These are phyloP conservation scores for Auanema sp. DNA, from an alignment of 2,888 invertebrate species.

Conservation along the genomic window DNA sequence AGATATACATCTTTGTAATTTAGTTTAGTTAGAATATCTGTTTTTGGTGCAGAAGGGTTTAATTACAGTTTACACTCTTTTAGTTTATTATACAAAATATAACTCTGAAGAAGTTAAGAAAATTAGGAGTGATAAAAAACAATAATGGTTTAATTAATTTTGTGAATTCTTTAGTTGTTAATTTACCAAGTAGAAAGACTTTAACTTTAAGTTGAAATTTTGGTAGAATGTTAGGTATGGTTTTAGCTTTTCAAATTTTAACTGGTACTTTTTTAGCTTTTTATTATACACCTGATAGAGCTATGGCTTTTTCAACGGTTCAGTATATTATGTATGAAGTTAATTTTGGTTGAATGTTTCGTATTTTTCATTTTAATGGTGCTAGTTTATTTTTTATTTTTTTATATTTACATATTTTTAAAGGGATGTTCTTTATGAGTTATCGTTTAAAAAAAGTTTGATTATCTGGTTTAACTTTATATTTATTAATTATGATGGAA, in stretches of 20 bases:
- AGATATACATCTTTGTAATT: constrained; percentile 41
- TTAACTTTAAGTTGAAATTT: constrained; percentile 62
- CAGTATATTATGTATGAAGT: constrained; percentile 64
- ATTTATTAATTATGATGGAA: constrained; percentile 75
- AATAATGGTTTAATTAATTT: constrained; percentile 43
- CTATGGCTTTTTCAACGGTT: constrained; percentile 63
- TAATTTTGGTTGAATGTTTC: constrained; percentile 58
- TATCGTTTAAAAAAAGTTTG: constrained; percentile 71
- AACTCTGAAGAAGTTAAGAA: constrained; percentile 50
- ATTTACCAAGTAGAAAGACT: constrained; percentile 42
- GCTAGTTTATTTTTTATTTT: constrained; percentile 56
- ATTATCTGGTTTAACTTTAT: constrained; percentile 73
- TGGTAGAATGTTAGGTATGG: constrained; percentile 64
- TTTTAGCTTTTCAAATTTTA: constrained; percentile 62
- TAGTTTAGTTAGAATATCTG: constrained; percentile 47
- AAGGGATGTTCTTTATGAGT: constrained; percentile 66
- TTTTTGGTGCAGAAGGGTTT: constrained; percentile 44
- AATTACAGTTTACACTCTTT: constrained; percentile 37
- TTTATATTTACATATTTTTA: constrained; percentile 57
- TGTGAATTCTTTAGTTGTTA: constrained; percentile 41
- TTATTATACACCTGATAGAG: constrained; percentile 61
- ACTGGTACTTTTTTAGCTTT: constrained; percentile 64
- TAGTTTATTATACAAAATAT: constrained; percentile 49
- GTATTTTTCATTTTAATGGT: constrained; percentile 53
- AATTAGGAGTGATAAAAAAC: constrained; percentile 40